Evolutionary conservation across 1,140 invertebrate species (phyloP).

Genomic region (Parasteatoda tepidariorum): DNA sequence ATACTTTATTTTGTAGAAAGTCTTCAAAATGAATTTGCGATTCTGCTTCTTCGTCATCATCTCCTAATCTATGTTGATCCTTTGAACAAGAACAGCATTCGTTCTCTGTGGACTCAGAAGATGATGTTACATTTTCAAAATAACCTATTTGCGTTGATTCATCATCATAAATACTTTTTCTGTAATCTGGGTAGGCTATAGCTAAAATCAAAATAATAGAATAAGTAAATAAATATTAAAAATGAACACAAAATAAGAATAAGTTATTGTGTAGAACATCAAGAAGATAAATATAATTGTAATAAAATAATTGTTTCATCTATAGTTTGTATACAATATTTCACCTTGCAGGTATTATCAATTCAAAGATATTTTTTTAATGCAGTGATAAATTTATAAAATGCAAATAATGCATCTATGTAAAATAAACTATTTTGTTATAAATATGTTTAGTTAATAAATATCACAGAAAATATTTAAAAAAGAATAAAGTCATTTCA

Average conservation of each 20-base stretch:
- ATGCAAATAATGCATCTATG: too few relatives aligned
- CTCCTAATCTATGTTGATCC: conserved; percentile 5
- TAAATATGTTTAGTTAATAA: too few relatives aligned
- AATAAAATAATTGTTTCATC: too few relatives aligned
- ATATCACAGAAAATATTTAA: too few relatives aligned
- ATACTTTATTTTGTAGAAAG: conserved; percentile 54
- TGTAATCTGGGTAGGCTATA: conserved; percentile 38
- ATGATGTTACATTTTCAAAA: conserved; percentile 23
- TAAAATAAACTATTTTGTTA: too few relatives aligned
- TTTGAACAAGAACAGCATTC: conserved; percentile 51
- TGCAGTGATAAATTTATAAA: too few relatives aligned
- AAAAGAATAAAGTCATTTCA: too few relatives aligned
- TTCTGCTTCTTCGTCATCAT: conserved; percentile 48
- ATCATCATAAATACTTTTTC: conserved; percentile 25
- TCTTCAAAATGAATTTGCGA: conserved; percentile 59
- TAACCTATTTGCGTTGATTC: conserved; percentile 1
- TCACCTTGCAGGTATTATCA: too few relatives aligned
- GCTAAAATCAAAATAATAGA: not conserved
- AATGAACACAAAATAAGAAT: not conserved
- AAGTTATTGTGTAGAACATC: too few relatives aligned
- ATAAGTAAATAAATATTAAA: not conserved
- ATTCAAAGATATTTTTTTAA: too few relatives aligned
- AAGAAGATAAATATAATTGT: too few relatives aligned
- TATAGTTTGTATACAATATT: too few relatives aligned
- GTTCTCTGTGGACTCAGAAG: not conserved